phyloP scores from a whole-genome alignment of 2,888 invertebrate genomes.

The Ceramica pisi region DNA sequence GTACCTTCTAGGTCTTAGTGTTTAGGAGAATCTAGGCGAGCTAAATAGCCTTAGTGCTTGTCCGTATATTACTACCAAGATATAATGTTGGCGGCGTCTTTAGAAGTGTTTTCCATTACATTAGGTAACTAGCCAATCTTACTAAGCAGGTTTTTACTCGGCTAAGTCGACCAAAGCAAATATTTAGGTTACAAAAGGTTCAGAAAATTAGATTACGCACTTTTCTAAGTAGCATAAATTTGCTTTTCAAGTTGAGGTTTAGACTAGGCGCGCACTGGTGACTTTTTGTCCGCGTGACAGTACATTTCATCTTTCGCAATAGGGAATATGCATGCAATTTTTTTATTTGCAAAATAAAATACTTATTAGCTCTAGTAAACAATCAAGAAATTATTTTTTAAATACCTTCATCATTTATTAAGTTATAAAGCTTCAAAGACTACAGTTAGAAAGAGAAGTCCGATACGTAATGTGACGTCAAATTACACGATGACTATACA shows the following conservation, averaged over 20 bases:
- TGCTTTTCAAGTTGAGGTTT: constrained; percentile 4
- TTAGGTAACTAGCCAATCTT: constrained; percentile 82
- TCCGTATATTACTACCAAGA: constrained; percentile 61
- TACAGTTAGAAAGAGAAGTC: no score
- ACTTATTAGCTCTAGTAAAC: no score
- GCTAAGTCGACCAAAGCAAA: constrained; percentile 69
- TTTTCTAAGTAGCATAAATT: constrained; percentile 42
- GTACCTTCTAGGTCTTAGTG: constrained; percentile 41
- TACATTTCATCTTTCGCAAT: no score
- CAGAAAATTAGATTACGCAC: constrained; percentile 75
- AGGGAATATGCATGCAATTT: no score
- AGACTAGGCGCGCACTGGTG: no score
- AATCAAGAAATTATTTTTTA: no score
- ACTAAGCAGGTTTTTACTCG: constrained; percentile 74
- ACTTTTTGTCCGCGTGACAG: no score
- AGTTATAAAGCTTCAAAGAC: no score
- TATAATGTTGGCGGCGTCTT: constrained; percentile 73
- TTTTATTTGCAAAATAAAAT: no score
- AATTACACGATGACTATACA: no score
- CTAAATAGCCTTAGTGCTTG: constrained; percentile 64
- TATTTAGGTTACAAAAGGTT: constrained; percentile 76
- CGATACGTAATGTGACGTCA: no score
- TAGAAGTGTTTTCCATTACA: constrained; percentile 84
- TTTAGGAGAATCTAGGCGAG: constrained; percentile 66
- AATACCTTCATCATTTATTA: no score